These are phyloP conservation scores for Varecia variegata DNA, from an alignment of 2,797 vertebrate genomes.

Conservation along the genomic window DNA sequence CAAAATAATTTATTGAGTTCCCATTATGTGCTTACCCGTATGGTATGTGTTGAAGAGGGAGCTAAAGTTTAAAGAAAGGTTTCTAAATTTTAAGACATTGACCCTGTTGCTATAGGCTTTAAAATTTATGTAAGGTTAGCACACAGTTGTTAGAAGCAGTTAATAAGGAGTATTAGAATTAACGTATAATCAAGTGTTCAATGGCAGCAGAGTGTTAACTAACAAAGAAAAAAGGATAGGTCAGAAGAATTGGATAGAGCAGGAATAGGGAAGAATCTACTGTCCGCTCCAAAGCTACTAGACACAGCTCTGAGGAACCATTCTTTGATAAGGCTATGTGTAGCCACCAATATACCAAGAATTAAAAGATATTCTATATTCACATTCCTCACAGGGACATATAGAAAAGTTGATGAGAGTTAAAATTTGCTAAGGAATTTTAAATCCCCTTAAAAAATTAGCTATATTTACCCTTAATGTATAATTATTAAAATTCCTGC, in stretches of 20 bases:
- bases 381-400: not conserved
- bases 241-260: not conserved
- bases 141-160: not conserved
- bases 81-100: not conserved
- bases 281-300: not conserved
- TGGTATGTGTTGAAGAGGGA: slow-evolving; percentile 2
- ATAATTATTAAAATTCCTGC: slow-evolving; percentile 33
- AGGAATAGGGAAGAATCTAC: not conserved
- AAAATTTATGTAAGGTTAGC: not conserved
- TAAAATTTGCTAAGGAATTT: slow-evolving; percentile 34
- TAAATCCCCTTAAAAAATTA: not conserved
- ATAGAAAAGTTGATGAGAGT: not conserved
- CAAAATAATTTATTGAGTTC: not conserved
- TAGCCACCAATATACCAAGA: not conserved
- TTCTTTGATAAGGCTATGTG: not conserved
- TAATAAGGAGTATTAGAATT: not conserved
- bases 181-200: not conserved
- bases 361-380: not conserved
- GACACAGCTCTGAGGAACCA: not conserved
- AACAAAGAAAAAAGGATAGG: not conserved
- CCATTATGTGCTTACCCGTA: not conserved
- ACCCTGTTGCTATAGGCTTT: not conserved
- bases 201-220: not conserved
- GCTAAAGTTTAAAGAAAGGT: not conserved
- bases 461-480: not conserved